These are phyloP conservation scores for Sebastes cheni DNA, from an alignment of 2,797 vertebrate genomes.

Conservation along the genomic window DNA sequence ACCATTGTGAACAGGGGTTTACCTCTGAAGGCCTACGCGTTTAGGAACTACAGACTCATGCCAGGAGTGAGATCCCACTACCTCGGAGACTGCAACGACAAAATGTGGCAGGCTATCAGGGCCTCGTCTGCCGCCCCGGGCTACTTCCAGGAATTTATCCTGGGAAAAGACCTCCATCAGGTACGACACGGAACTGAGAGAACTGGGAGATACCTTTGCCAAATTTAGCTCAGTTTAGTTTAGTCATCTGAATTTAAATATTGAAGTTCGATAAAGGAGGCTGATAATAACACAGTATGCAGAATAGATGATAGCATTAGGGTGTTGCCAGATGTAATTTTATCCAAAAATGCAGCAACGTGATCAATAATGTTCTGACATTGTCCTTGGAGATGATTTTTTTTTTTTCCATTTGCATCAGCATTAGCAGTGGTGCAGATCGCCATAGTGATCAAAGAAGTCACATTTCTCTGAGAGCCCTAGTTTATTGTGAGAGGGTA, in stretches of 20 bases:
- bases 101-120: slow-evolving; percentile 95
- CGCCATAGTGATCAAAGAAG: background rate
- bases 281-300: background rate
- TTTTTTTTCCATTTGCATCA: background rate
- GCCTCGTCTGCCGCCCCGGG: slow-evolving; percentile 96
- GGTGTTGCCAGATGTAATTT: too few relatives aligned
- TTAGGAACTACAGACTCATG: slow-evolving; percentile 94
- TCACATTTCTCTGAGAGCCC: background rate
- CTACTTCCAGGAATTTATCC: slow-evolving; percentile 93
- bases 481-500: background rate
- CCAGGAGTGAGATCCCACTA: slow-evolving; percentile 92
- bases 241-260: background rate
- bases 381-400: background rate
- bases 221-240: background rate
- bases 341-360: background rate
- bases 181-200: slow-evolving; percentile 68
- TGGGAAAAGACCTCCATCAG: slow-evolving; percentile 95
- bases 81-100: slow-evolving; percentile 91
- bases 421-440: background rate
- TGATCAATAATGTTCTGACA: background rate
- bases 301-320: background rate
- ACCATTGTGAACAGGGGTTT: slow-evolving; percentile 94
- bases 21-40: slow-evolving; percentile 92
- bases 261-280: background rate
- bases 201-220: background rate